Evolutionary conservation across 2,888 invertebrate genomes (phyloP).

Genomic region (Chirona hameri): DNA sequence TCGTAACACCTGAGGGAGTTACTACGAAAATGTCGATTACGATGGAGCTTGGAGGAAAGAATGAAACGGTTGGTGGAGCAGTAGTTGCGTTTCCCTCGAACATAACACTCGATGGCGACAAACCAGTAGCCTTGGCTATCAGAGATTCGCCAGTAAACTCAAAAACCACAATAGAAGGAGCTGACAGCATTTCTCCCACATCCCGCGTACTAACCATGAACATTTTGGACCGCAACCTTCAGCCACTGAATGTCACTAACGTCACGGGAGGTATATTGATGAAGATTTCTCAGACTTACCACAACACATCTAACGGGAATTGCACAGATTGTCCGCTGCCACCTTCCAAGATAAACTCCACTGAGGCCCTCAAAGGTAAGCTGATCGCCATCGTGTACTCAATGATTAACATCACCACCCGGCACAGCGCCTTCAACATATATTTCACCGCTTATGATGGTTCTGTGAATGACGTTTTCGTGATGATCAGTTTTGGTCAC

Average conservation of each 20-base stretch:
- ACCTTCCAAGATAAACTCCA: background rate
- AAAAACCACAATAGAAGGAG: background rate
- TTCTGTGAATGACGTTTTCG: conserved; percentile 30
- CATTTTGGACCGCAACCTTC: background rate
- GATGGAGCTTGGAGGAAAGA: too few species aligned
- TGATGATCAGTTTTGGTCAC: conserved; percentile 35
- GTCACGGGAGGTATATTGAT: background rate
- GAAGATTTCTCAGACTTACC: background rate
- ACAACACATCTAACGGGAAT: background rate
- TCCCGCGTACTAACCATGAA: background rate
- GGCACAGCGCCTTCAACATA: conserved; percentile 33
- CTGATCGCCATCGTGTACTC: background rate
- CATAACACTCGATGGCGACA: background rate
- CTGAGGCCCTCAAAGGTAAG: background rate
- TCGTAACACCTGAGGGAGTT: too few species aligned
- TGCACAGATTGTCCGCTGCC: background rate
- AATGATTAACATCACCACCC: conserved; percentile 33
- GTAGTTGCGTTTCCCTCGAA: too few species aligned
- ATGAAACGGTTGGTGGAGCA: too few species aligned
- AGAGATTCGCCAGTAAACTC: background rate
- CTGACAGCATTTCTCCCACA: background rate
- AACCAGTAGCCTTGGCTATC: background rate
- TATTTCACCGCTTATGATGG: conserved; percentile 25
- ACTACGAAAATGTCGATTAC: too few species aligned
- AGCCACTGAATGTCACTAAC: background rate